Conservation (phyloP, 2,888 invertebrate species). For the Seira sanloemensis region DNA sequence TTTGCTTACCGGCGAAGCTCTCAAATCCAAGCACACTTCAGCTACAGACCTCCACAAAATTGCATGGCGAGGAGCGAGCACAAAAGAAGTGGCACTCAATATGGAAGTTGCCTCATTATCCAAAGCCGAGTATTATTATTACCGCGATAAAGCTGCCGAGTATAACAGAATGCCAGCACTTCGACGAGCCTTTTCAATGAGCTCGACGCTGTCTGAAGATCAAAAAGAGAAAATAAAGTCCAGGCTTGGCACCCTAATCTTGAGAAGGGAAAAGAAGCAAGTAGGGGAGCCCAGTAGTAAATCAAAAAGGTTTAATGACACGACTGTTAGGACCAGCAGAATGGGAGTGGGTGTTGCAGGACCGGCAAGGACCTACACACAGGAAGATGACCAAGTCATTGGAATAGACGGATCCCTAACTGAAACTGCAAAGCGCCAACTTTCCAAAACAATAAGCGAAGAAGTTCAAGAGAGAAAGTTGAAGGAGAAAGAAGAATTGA, state of each 20-base stretch:
- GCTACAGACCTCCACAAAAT: constrained; percentile 84
- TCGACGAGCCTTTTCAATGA: constrained; percentile 73
- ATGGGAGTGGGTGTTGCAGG: constrained; percentile 68
- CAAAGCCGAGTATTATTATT: constrained; percentile 75
- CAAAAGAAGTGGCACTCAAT: constrained; percentile 85
- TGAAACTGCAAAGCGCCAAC: constrained; percentile 84
- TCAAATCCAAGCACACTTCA: constrained; percentile 45
- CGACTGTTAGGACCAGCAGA: constrained; percentile 61
- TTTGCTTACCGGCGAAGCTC: constrained; percentile 56
- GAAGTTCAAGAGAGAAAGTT: constrained; percentile 83
- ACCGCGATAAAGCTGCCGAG: constrained; percentile 59
- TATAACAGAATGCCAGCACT: constrained; percentile 67
- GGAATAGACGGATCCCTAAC: constrained; percentile 76
- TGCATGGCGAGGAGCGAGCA: constrained; percentile 89
- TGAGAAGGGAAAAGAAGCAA: constrained; percentile 53
- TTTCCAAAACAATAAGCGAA: constrained; percentile 84
- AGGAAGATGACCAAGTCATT: constrained; percentile 61
- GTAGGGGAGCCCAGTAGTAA: background rate
- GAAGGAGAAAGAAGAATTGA: constrained; percentile 74
- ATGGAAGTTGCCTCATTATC: constrained; percentile 79
- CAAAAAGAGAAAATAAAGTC: constrained; percentile 71
- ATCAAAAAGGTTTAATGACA: constrained; percentile 40
- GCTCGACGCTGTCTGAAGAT: constrained; percentile 70
- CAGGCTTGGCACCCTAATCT: constrained; percentile 67
- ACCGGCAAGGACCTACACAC: constrained; percentile 10